These are phyloP conservation scores for Eilema griseolum DNA, from an alignment of 2,888 invertebrate genomes.

Conservation along the genomic window DNA sequence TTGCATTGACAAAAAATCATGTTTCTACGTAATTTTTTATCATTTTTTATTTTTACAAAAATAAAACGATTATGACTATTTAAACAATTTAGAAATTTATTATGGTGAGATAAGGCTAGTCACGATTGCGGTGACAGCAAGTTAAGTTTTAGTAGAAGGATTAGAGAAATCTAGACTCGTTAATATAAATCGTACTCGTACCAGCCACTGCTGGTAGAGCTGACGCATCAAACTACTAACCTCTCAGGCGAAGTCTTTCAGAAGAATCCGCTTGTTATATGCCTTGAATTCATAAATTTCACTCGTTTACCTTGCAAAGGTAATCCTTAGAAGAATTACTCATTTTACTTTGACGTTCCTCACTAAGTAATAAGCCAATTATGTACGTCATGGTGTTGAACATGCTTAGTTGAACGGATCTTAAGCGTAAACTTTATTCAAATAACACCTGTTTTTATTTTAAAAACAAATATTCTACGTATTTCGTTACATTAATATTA, in stretches of 20 bases:
- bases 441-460: too few species aligned
- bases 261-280: conserved; percentile 39
- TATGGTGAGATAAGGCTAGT: conserved; percentile 59
- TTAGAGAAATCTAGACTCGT: conserved; percentile 79
- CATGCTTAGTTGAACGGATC: conserved; percentile 63
- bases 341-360: conserved; percentile 58
- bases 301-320: conserved; percentile 33
- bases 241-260: conserved; percentile 64
- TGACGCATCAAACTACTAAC: conserved; percentile 79
- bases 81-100: conserved; percentile 60
- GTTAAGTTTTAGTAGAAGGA: conserved; percentile 67
- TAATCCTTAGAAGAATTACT: conserved; percentile 49
- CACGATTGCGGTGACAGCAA: conserved; percentile 70
- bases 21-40: not conserved
- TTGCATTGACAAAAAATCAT: too few species aligned
- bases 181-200: conserved; percentile 74
- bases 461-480: too few species aligned
- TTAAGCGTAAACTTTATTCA: conserved; percentile 45
- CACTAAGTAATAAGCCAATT: conserved; percentile 67
- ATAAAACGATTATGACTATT: conserved; percentile 42
- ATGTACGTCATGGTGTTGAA: conserved; percentile 60
- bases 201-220: conserved; percentile 60
- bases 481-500: too few species aligned
- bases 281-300: conserved; percentile 30
- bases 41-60: conserved; percentile 45